A percentile compares a stretch with the other conserved stretches of the same genome.
phyloP scores from a whole-genome alignment of 1,140 invertebrate genomes.

The Gonatopus flavifemur region DNA sequence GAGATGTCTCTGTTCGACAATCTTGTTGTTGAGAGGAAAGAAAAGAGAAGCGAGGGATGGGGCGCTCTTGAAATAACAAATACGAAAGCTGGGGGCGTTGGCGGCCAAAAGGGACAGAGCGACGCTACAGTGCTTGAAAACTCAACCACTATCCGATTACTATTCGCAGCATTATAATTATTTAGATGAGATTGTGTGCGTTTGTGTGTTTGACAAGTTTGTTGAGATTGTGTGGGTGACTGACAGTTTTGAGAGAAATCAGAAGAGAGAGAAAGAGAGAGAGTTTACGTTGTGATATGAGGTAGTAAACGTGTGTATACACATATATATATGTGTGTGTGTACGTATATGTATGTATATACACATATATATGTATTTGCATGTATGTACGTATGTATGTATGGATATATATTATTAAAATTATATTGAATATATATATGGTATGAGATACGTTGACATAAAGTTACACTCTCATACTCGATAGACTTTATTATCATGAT shows the following conservation, averaged over 20 bases:
- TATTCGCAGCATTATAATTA: conserved; percentile 54
- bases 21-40: no score
- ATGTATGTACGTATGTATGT: conserved; percentile 21
- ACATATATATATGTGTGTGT: conserved; percentile 23
- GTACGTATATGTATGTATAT: conserved; percentile 8
- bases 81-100: no score
- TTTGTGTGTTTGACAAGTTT: conserved; percentile 11
- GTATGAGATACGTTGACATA: conserved; percentile 48
- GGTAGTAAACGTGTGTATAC: conserved; percentile 45
- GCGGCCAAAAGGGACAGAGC: no score
- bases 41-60: no score
- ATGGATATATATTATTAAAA: conserved; percentile 50
- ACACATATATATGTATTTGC: conserved; percentile 4
- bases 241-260: conserved; percentile 23
- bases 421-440: conserved; percentile 31
- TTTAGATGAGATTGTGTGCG: conserved; percentile 40
- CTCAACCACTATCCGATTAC: conserved; percentile 50
- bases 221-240: conserved; percentile 19
- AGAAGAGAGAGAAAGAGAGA: conserved; percentile 14
- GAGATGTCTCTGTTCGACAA: no score
- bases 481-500: conserved; percentile 54
- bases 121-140: conserved; percentile 48
- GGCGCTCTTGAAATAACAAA: no score
- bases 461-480: conserved; percentile 51
- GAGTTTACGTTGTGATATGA: conserved; percentile 55